Conservation (phyloP, 2,888 invertebrate genomes). For the Odontocerum albicorne region DNA sequence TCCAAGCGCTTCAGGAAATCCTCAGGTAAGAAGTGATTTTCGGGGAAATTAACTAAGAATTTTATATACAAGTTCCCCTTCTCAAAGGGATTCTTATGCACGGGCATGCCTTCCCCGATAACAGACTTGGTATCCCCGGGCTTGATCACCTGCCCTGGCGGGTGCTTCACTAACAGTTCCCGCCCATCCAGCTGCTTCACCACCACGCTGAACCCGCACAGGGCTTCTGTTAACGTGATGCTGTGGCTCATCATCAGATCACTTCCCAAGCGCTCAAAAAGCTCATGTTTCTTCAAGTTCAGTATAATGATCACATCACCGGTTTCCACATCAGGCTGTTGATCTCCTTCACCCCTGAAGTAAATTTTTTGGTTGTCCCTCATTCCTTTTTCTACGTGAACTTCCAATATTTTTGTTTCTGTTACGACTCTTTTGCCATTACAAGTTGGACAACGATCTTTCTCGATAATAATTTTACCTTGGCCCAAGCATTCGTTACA, state of each 20-base stretch:
- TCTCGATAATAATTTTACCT: conserved; percentile 76
- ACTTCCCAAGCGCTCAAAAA: conserved; percentile 76
- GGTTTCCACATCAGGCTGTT: conserved; percentile 80
- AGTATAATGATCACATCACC: conserved; percentile 90
- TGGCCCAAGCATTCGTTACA: conserved; percentile 67
- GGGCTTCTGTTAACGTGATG: conserved; percentile 82
- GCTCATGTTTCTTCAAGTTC: conserved; percentile 76
- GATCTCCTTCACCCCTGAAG: conserved; percentile 89
- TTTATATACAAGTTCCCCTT: conserved; percentile 85
- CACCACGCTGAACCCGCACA: conserved; percentile 85
- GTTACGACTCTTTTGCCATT: conserved; percentile 81
- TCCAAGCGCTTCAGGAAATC: conserved; percentile 71
- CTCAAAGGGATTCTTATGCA: conserved; percentile 79
- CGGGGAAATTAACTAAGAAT: conserved; percentile 85
- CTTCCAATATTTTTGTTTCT: conserved; percentile 82
- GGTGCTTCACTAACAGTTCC: conserved; percentile 74
- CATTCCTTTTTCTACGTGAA: conserved; percentile 90
- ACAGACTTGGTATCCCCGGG: conserved; percentile 81
- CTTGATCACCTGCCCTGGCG: conserved; percentile 80
- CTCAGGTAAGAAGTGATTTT: conserved; percentile 73
- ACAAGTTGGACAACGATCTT: conserved; percentile 81
- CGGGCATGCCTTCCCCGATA: conserved; percentile 89
- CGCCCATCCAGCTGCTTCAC: conserved; percentile 90
- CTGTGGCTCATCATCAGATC: conserved; percentile 74
- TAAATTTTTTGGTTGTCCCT: conserved; percentile 81